Conservation (phyloP, 1,140 invertebrate species). For the Wasmannia auropunctata region DNA sequence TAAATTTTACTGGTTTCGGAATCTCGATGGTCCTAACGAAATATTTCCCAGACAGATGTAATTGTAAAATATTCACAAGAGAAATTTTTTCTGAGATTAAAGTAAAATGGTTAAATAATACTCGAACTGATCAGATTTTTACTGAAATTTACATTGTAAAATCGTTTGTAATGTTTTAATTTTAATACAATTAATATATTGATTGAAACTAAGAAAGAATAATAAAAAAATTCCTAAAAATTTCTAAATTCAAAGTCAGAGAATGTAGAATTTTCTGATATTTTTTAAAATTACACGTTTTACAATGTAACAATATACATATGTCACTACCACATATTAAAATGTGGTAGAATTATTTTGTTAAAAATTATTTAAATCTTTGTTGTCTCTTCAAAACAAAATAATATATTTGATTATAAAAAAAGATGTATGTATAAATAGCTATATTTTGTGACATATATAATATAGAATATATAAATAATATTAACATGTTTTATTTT, state of each 20-base stretch:
- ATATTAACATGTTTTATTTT: constrained; percentile 19
- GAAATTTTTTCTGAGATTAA: constrained; percentile 23
- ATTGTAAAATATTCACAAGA: not conserved
- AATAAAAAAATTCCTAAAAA: not conserved
- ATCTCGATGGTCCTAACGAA: constrained; percentile 60
- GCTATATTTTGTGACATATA: constrained; percentile 7
- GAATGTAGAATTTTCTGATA: not conserved
- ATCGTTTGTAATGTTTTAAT: not conserved
- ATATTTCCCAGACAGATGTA: constrained; percentile 14
- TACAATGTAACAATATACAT: not conserved
- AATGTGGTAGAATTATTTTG: not conserved
- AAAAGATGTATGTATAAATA: constrained; percentile 15
- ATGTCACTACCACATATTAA: not conserved
- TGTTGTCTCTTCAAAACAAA: not conserved
- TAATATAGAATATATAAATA: not conserved
- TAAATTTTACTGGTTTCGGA: constrained; percentile 69
- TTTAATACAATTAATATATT: not conserved
- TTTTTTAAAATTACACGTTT: constrained; percentile 23
- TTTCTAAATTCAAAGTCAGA: not conserved
- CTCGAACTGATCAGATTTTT: not conserved
- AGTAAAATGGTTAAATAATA: not conserved
- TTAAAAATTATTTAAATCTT: not conserved
- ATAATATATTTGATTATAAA: constrained; percentile 1
- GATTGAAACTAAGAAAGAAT: not conserved
- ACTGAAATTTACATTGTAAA: not conserved